A percentile compares a stretch with the other conserved stretches of the same genome.
Conservation (phyloP, 2,113 vertebrate species). For the Chaetorhynchus papuensis region DNA sequence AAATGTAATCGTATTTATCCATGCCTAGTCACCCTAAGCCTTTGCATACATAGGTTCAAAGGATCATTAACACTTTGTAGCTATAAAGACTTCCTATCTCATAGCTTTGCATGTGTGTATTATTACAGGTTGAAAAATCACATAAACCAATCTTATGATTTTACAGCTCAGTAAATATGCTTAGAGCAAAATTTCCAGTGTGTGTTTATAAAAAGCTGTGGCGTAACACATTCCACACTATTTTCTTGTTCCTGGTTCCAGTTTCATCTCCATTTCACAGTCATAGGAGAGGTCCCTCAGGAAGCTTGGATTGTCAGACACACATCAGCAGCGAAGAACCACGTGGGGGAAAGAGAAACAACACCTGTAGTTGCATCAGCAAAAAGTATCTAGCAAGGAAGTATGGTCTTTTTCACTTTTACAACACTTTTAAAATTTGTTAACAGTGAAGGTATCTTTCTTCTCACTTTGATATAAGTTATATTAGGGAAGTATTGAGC, state of each 20-base stretch:
- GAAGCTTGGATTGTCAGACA: background rate
- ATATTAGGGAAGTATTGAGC: background rate
- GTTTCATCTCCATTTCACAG: background rate
- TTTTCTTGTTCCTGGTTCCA: background rate
- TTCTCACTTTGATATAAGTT: background rate
- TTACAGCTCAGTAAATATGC: background rate
- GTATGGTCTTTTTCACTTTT: background rate
- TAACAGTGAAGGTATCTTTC: background rate
- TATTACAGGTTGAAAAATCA: background rate
- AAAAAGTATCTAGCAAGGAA: background rate
- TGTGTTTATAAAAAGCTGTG: background rate
- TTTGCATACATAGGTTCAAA: background rate
- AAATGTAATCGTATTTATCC: rapidly evolving
- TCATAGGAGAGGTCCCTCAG: background rate
- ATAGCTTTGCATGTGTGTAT: background rate
- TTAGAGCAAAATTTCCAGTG: background rate
- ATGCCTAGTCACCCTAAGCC: background rate
- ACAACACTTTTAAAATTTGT: background rate
- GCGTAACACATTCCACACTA: background rate
- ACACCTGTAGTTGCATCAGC: background rate
- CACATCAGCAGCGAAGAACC: rapidly evolving
- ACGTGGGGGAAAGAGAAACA: background rate
- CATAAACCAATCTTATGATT: background rate
- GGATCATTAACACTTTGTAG: background rate
- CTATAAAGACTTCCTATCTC: background rate